These are phyloP conservation scores for Aegotheles bennettii DNA, from an alignment of 2,113 vertebrate species.

Conservation along the genomic window DNA sequence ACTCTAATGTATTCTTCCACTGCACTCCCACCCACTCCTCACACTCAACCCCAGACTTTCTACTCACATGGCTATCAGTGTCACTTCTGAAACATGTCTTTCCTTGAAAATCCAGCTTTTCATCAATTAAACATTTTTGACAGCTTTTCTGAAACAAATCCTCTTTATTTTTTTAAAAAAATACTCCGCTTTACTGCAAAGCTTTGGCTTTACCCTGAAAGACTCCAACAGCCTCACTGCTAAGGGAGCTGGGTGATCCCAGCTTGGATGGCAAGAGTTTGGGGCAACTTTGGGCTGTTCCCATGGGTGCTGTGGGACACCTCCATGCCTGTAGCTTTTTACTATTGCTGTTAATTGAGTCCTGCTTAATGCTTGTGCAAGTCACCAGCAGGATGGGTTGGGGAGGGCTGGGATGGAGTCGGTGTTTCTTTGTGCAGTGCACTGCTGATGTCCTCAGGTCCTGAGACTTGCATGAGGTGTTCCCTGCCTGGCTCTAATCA, in stretches of 20 bases:
- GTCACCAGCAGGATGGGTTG: not conserved
- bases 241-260: not conserved
- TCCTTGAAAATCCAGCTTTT: constrained; percentile 52
- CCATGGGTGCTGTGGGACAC: not conserved
- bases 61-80: constrained; percentile 59
- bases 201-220: constrained; percentile 10
- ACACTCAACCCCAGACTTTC: constrained; percentile 32
- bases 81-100: constrained; percentile 45
- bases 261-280: not conserved
- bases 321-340: not conserved
- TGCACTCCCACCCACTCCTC: constrained; percentile 48
- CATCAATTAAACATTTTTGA: constrained; percentile 68
- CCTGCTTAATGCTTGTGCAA: accelerated
- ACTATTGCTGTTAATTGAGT: not conserved
- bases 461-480: not conserved
- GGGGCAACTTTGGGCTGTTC: not conserved
- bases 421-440: accelerated
- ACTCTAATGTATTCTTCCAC: constrained; percentile 46
- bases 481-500: not conserved
- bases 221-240: not conserved
- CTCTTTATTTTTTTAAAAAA: not conserved
- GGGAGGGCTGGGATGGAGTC: not conserved
- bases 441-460: not conserved
- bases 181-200: not conserved
- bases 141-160: constrained; percentile 52